These are phyloP conservation scores for Tyrophagus putrescentiae DNA, from an alignment of 1,140 invertebrate species.

Conservation along the genomic window DNA sequence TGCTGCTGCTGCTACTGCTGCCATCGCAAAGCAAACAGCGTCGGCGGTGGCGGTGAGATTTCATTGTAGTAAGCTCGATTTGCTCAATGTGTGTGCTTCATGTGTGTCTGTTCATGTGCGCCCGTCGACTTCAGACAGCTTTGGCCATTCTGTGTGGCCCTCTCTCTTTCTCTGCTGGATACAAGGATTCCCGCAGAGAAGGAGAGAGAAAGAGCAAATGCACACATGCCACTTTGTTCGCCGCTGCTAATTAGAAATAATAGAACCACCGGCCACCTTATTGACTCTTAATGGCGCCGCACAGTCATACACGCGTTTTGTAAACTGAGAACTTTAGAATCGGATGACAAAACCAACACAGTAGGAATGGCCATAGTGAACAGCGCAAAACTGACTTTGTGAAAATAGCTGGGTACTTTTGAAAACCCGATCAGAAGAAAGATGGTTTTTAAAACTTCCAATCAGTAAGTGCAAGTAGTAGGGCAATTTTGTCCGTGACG, in stretches of 20 bases:
- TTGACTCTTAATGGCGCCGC: background rate
- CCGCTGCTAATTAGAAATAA: slow-evolving; percentile 13
- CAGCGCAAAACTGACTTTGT: no score
- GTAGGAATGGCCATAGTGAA: no score
- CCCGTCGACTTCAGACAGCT: no score
- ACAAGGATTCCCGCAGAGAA: background rate
- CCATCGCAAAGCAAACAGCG: background rate
- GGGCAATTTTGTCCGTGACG: no score
- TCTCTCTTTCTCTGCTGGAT: background rate
- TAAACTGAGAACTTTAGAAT: no score
- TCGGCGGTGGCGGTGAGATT: background rate
- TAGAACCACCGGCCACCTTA: slow-evolving; percentile 2
- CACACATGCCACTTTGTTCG: slow-evolving; percentile 1
- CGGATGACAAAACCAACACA: no score
- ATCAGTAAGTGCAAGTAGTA: no score
- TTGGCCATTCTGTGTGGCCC: slow-evolving; percentile 8
- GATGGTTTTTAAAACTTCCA: no score
- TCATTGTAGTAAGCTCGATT: slow-evolving; percentile 1
- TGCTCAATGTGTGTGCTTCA: background rate
- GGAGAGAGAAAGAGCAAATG: background rate
- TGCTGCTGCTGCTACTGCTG: background rate
- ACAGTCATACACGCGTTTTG: no score
- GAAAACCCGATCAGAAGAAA: no score
- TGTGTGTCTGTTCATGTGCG: no score
- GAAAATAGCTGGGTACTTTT: no score